Base-by-base conservation (phyloP, 2,888 invertebrate genomes). In the Drosophila melanosoma region DNA sequence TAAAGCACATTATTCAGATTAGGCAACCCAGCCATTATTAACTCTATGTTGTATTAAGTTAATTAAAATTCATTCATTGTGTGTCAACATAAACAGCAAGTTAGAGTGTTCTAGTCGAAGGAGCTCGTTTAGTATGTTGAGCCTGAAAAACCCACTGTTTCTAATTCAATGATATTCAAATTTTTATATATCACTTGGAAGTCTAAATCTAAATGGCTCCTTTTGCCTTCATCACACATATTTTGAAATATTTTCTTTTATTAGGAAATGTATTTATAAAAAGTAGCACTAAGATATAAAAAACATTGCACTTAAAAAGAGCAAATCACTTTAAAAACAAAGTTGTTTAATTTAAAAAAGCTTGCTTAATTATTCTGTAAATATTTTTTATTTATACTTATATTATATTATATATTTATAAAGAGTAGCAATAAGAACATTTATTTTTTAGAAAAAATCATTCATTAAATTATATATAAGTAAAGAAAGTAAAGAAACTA, bases 1-100 rank as follows among this genome's bases (percentile, higher is more conserved):
- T 23, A 6, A 54, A 36, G 11, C 54, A 54, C 26, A 52, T 32
- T 57, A 61, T 58, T 45, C 15, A 45, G 45, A 45, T 45, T 45
- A 45, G 15, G 4, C 45, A 15, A 4, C 23, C 23, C 15, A 45
- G 17, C 4, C 15, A 23, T 45, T 15, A 45, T 23, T 8, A 45
- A 45, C 45, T 23, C 8, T 23, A 45, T 45, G 4, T 23, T 23
- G 45, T 45, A 45, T 23, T 45, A 15, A 45, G 15, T 23, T 45
- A 45, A 45, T 45, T 45, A 45, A 23, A 45, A 45, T 45, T 23
- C 45, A 45, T 23, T 23, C 23, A 45, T 4, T 23, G 45, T 8
- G 15, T 23, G 45, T 45, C 45, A 45, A 15, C 15, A 45, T 23
- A 45, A 45, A 23, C 45, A 45, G 15, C 15, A 23, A 8, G 15